Evolutionary conservation across 53 echinoderm and acorn worm genomes (phyloP).

Genomic region (Echinarachnius parma): DNA sequence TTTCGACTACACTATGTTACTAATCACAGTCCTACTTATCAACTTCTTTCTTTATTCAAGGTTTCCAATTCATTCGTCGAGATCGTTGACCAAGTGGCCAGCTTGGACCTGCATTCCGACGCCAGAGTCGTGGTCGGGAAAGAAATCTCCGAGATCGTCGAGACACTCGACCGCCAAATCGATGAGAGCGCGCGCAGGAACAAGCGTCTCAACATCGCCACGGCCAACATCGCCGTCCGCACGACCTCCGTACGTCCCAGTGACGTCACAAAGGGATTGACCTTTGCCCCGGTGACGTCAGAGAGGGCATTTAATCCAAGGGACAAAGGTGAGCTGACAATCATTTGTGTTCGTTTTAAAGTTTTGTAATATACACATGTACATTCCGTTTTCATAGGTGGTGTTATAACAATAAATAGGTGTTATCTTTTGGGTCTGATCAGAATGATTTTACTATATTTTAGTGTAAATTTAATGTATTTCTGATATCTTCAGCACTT

Average conservation of each 20-base stretch:
- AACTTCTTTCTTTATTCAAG: constrained; percentile 1
- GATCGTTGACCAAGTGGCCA: constrained; percentile 51
- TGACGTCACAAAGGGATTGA: constrained; percentile 22
- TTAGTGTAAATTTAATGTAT: too few relatives aligned
- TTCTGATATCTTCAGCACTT: too few relatives aligned
- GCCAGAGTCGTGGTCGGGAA: constrained; percentile 6
- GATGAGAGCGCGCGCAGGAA: constrained; percentile 14
- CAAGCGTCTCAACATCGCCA: constrained; percentile 21
- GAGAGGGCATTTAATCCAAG: too few relatives aligned
- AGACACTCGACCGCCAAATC: constrained; percentile 28
- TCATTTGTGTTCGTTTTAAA: too few relatives aligned
- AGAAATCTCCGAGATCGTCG: not conserved
- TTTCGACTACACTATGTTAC: too few relatives aligned
- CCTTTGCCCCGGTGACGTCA: constrained; percentile 39
- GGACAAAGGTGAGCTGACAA: too few relatives aligned
- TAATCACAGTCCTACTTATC: too few relatives aligned
- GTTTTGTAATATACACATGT: too few relatives aligned
- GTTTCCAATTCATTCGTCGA: constrained; percentile 58
- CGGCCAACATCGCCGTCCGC: constrained; percentile 23
- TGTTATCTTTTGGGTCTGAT: too few relatives aligned
- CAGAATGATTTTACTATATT: too few relatives aligned
- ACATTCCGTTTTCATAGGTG: too few relatives aligned
- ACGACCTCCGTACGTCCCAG: constrained; percentile 22
- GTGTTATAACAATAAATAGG: too few relatives aligned
- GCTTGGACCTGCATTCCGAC: constrained; percentile 4